A percentile compares a stretch with the other conserved stretches of the same genome.
These are phyloP conservation scores for Sinosuthora webbiana DNA, from an alignment of 2,113 vertebrate genomes.

Conservation along the genomic window DNA sequence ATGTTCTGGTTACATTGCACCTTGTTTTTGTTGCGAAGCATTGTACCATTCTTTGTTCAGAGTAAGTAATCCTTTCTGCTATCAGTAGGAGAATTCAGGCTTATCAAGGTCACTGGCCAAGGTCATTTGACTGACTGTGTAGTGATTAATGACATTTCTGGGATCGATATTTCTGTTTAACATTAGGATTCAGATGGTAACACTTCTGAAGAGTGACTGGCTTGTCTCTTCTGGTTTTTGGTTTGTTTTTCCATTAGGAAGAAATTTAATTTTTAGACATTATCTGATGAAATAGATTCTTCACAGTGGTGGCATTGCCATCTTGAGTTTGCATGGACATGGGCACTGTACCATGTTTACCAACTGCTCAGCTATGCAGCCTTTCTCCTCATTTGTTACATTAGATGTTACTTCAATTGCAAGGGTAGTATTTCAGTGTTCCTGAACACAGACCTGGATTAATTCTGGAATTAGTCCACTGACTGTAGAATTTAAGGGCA, in stretches of 20 bases:
- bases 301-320: neutral
- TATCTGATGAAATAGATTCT: neutral
- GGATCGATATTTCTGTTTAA: neutral
- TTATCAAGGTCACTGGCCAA: slow-evolving; percentile 41
- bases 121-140: neutral
- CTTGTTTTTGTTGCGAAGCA: neutral
- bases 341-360: neutral
- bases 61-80: neutral
- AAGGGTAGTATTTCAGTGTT: neutral
- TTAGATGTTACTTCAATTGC: neutral
- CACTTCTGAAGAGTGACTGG: neutral
- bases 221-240: neutral
- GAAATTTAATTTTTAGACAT: slow-evolving; percentile 2
- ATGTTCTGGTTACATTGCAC: neutral
- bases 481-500: neutral
- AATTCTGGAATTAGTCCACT: slow-evolving; percentile 12
- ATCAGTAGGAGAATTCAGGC: slow-evolving; percentile 5
- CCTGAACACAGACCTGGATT: slow-evolving; percentile 15
- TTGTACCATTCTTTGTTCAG: neutral
- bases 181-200: neutral
- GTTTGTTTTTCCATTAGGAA: neutral
- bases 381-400: neutral
- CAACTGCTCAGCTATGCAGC: neutral
- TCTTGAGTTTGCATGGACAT: neutral
- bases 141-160: slow-evolving; percentile 26